Conservation (phyloP, 2,113 vertebrate species). For the Clupea harengus region DNA sequence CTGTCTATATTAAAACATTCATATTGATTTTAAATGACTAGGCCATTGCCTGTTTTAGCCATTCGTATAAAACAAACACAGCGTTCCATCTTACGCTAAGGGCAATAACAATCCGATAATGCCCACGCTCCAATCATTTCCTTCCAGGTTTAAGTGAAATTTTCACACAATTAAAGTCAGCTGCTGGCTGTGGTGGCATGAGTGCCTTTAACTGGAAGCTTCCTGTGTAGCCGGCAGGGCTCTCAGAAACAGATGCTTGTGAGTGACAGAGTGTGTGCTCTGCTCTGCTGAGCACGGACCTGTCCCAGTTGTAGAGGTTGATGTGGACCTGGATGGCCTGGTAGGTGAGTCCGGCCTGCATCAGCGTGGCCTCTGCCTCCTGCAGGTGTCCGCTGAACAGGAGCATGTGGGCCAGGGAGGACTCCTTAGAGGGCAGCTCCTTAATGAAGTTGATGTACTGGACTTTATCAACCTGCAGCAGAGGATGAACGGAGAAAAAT, state of each 20-base stretch:
- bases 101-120: background rate
- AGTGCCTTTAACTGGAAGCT: too few species aligned
- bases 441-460: slow-evolving; percentile 90
- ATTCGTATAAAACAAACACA: background rate
- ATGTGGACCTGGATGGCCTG: slow-evolving; percentile 92
- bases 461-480: slow-evolving; percentile 84
- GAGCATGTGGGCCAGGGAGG: slow-evolving; percentile 83
- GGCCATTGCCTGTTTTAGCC: background rate
- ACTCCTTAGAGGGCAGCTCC: slow-evolving; percentile 90
- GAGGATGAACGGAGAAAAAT: too few species aligned
- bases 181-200: background rate
- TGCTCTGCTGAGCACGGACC: slow-evolving; percentile 63
- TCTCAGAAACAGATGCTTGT: background rate
- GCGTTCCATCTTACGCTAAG: too few species aligned
- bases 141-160: too few species aligned
- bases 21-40: background rate
- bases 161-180: too few species aligned
- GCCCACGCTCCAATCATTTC: too few species aligned
- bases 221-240: too few species aligned
- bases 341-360: slow-evolving; percentile 87
- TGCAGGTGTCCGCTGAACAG: slow-evolving; percentile 88
- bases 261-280: background rate
- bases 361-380: slow-evolving; percentile 84
- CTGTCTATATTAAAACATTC: too few species aligned
- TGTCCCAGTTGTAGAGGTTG: slow-evolving; percentile 93